Percentiles rank a stretch among this genome's conserved stretches.
Evolutionary conservation across 2,113 vertebrate species (phyloP).

Genomic region (Callionymus lyra): DNA sequence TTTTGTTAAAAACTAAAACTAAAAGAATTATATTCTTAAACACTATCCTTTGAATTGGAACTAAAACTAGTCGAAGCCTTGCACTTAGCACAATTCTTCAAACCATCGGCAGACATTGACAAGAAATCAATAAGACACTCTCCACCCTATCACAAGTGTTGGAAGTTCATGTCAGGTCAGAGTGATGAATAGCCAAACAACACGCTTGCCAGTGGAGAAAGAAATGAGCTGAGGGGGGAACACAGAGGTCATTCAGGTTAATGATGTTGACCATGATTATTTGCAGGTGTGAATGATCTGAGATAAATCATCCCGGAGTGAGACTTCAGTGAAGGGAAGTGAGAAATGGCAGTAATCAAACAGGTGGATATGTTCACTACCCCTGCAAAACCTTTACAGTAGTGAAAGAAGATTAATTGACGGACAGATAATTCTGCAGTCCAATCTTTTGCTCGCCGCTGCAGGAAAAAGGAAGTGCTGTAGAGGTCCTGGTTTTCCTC

Average conservation of each 20-base stretch:
- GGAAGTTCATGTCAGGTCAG: constrained; percentile 40
- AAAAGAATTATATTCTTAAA: no score
- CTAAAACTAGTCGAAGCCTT: no score
- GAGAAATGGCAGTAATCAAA: constrained; percentile 45
- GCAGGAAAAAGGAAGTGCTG: not conserved
- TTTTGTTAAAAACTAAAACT: no score
- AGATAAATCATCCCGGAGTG: constrained; percentile 47
- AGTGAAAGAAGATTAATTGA: constrained; percentile 11
- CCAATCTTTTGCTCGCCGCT: not conserved
- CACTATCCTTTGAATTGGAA: no score
- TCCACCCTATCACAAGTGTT: constrained; percentile 40
- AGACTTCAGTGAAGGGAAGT: constrained; percentile 31
- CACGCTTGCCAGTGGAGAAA: constrained; percentile 32
- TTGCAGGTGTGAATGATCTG: constrained; percentile 54
- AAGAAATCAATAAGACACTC: constrained; percentile 52
- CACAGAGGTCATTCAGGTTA: constrained; percentile 50
- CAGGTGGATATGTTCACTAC: constrained; percentile 23
- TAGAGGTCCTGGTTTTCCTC: not conserved
- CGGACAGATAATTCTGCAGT: constrained; percentile 7
- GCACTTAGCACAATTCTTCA: constrained; percentile 20
- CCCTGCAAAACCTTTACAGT: constrained; percentile 23
- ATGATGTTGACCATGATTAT: constrained; percentile 54
- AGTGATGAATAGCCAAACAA: constrained; percentile 52
- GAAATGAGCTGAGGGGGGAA: constrained; percentile 41
- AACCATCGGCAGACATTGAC: constrained; percentile 43